These are phyloP conservation scores for Gisinianus flammeolus DNA, from an alignment of 2,888 invertebrate species.

Conservation along the genomic window DNA sequence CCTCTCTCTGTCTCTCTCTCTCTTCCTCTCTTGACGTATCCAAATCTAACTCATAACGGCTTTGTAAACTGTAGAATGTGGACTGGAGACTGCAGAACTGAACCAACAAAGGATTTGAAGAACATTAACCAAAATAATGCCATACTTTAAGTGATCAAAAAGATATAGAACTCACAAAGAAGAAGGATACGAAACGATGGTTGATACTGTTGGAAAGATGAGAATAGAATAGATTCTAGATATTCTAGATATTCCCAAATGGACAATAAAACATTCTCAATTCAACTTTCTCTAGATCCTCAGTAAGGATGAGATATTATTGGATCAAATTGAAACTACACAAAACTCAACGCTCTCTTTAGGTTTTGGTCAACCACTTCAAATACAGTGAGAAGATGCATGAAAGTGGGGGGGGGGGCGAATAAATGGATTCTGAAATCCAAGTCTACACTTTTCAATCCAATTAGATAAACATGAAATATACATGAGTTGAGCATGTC, in stretches of 20 bases:
- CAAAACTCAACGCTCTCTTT: too few species aligned
- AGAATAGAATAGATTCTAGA: not conserved
- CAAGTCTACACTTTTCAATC: too few species aligned
- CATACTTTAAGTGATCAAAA: not conserved
- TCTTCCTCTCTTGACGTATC: not conserved
- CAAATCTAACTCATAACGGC: not conserved
- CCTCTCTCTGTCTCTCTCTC: not conserved
- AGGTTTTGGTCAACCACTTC: too few species aligned
- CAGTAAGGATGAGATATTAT: not conserved
- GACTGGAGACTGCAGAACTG: not conserved
- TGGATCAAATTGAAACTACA: too few species aligned
- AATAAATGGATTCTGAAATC: too few species aligned
- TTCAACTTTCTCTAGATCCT: not conserved
- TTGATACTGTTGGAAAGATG: not conserved
- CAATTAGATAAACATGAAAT: too few species aligned
- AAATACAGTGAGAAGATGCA: too few species aligned
- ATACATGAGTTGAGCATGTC: too few species aligned
- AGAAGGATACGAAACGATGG: not conserved
- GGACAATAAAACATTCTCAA: slow-evolving; percentile 15
- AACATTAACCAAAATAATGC: slow-evolving; percentile 7
- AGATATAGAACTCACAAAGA: not conserved
- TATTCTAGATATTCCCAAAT: not conserved
- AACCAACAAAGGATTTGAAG: not conserved
- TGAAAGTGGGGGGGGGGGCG: too few species aligned
- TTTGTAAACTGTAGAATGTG: not conserved